These are phyloP conservation scores for Homarus americanus DNA, from an alignment of 1,140 invertebrate species.

Conservation along the genomic window DNA sequence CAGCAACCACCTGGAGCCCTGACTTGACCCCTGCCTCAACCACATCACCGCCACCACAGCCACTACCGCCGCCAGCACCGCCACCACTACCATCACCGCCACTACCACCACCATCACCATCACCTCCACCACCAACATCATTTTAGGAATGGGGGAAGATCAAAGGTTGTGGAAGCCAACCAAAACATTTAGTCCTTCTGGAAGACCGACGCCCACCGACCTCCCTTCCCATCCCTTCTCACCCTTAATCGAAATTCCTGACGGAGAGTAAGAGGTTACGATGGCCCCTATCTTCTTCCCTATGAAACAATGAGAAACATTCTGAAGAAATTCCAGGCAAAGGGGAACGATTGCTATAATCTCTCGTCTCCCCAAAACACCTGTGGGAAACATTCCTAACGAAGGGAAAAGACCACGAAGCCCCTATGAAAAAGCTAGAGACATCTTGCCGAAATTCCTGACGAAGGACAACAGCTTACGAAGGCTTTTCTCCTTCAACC, in stretches of 20 bases:
- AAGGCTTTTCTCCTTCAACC: too few relatives aligned
- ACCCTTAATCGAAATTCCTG: background rate
- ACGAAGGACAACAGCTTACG: too few relatives aligned
- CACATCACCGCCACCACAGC: too few relatives aligned
- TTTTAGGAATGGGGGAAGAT: constrained; percentile 23
- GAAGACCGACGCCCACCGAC: background rate
- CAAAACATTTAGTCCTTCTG: background rate
- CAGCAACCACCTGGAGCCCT: constrained; percentile 18
- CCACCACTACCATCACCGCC: too few relatives aligned
- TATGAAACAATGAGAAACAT: constrained; percentile 10
- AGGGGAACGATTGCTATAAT: too few relatives aligned
- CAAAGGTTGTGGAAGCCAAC: background rate
- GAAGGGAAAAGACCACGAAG: too few relatives aligned
- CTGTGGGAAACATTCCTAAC: background rate
- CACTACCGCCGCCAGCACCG: too few relatives aligned
- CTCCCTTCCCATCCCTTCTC: background rate
- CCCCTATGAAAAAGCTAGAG: too few relatives aligned
- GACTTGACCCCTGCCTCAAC: background rate
- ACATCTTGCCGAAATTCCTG: too few relatives aligned
- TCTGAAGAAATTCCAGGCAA: too few relatives aligned
- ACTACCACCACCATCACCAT: too few relatives aligned
- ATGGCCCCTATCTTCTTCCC: background rate
- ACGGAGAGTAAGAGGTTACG: constrained; percentile 13
- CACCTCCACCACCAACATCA: constrained; percentile 28
- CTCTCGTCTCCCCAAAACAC: background rate